phyloP scores from a whole-genome alignment of 1,140 invertebrate genomes.

The Drosophila pruinosa region DNA sequence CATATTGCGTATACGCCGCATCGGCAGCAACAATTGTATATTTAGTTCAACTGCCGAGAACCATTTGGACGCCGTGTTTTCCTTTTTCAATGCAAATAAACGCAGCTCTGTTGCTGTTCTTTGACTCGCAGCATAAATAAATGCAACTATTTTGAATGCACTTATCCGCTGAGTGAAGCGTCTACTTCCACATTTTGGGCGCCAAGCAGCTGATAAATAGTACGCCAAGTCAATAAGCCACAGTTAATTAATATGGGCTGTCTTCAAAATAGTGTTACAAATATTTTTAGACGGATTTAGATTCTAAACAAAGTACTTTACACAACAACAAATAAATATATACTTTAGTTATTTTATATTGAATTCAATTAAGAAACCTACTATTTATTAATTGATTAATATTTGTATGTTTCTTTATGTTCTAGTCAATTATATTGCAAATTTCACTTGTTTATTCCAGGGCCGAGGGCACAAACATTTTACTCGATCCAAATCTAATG shows the following conservation, averaged over 20 bases:
- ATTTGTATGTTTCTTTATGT: too few relatives aligned
- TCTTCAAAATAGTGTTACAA: too few relatives aligned
- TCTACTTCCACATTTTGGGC: conserved; percentile 4
- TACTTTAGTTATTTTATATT: too few relatives aligned
- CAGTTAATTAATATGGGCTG: background rate
- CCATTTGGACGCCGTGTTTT: conserved; percentile 25
- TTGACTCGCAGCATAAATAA: conserved; percentile 35
- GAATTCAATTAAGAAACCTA: too few relatives aligned
- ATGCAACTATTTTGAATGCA: conserved; percentile 43
- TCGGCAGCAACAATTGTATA: conserved; percentile 22
- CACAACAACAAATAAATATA: too few relatives aligned
- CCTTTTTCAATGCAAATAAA: conserved; percentile 52
- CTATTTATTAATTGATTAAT: too few relatives aligned
- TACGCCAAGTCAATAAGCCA: background rate
- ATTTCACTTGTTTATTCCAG: conserved; percentile 83
- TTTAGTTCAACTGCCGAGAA: conserved; percentile 54
- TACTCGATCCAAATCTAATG: conserved; percentile 93
- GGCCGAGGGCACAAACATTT: conserved; percentile 91
- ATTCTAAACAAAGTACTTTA: too few relatives aligned
- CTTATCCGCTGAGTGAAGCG: conserved; percentile 13
- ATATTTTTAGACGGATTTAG: too few relatives aligned
- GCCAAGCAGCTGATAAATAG: background rate
- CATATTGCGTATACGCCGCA: conserved; percentile 70
- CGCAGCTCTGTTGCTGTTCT: conserved; percentile 15
- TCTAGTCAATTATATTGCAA: too few relatives aligned